These are phyloP conservation scores for Nephrotoma flavescens DNA, from an alignment of 2,888 invertebrate genomes.

Conservation along the genomic window DNA sequence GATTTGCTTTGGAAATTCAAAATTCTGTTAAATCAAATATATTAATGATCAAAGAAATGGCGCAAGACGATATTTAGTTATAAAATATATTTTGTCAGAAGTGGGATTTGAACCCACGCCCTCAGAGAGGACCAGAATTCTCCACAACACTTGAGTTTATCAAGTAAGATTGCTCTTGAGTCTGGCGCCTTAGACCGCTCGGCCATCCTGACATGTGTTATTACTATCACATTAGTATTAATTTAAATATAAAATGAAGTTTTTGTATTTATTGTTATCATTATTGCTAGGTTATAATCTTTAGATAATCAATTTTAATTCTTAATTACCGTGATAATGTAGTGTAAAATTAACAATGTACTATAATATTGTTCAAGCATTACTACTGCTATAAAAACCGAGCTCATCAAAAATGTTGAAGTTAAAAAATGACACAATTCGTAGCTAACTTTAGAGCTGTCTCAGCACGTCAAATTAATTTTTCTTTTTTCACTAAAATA, in stretches of 20 bases:
- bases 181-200: conserved; percentile 7
- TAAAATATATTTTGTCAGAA: not conserved
- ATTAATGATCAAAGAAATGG: too few relatives aligned
- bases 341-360: too few relatives aligned
- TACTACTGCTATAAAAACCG: not conserved
- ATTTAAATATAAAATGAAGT: too few relatives aligned
- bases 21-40: too few relatives aligned
- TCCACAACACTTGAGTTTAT: not conserved
- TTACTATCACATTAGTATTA: too few relatives aligned
- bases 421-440: not conserved
- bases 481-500: not conserved
- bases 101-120: not conserved
- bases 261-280: too few relatives aligned
- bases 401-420: not conserved
- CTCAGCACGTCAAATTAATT: not conserved
- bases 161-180: conserved; percentile 7
- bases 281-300: too few relatives aligned
- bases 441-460: not conserved
- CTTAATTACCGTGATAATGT: too few relatives aligned
- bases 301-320: not conserved
- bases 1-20: too few relatives aligned
- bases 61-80: too few relatives aligned
- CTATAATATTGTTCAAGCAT: not conserved
- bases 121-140: not conserved
- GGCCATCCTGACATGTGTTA: conserved; percentile 1